phyloP scores from a whole-genome alignment of 2,888 invertebrate species.

The Itoplectis maculator region DNA sequence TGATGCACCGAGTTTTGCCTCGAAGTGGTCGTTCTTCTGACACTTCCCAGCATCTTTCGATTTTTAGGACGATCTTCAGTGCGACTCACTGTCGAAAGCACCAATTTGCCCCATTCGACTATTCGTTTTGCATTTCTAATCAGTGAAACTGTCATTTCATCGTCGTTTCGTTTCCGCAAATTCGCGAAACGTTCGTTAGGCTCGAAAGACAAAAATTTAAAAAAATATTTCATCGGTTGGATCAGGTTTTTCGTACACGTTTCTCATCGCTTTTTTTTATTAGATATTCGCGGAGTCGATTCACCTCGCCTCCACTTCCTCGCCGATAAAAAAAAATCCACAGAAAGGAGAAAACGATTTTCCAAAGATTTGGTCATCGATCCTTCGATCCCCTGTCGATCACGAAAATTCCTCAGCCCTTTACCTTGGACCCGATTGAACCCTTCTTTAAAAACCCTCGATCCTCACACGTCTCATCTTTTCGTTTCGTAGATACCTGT shows the following conservation, averaged over 20 bases:
- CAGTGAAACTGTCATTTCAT: conserved; percentile 11
- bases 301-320: conserved; percentile 75
- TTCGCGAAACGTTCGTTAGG: neutral
- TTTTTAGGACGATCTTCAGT: conserved; percentile 4
- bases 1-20: neutral
- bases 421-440: conserved; percentile 25
- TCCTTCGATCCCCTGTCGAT: conserved; percentile 45
- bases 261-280: conserved; percentile 69
- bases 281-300: conserved; percentile 77
- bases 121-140: conserved; percentile 24
- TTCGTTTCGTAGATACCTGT: conserved; percentile 75
- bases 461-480: conserved; percentile 78
- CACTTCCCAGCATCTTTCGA: conserved; percentile 7
- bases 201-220: conserved; percentile 16
- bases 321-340: conserved; percentile 57
- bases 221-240: conserved; percentile 4
- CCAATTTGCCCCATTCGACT: conserved; percentile 10
- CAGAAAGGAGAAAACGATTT: conserved; percentile 1
- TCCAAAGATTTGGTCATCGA: conserved; percentile 59
- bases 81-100: conserved; percentile 2
- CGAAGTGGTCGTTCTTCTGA: conserved; percentile 34
- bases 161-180: conserved; percentile 14
- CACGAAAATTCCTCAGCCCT: conserved; percentile 32
- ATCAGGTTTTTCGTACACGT: conserved; percentile 65
- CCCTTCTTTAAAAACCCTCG: conserved; percentile 44